Conservation (phyloP, 2,888 invertebrate species). For the Epicampocera succincta region DNA sequence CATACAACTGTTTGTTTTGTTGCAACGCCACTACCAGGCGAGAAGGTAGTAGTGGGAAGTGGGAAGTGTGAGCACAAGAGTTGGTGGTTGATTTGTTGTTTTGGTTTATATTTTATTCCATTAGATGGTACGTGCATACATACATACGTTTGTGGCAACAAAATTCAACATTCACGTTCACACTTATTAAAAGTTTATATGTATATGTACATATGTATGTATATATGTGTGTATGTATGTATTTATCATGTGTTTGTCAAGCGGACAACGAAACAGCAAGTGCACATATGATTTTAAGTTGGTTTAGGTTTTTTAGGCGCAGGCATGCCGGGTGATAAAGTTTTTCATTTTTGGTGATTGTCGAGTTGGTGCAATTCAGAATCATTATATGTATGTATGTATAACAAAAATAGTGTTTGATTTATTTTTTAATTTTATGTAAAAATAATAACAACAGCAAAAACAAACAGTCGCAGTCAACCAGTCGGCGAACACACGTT, state of each 20-base stretch:
- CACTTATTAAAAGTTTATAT: constrained; percentile 2
- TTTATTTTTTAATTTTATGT: constrained; percentile 1
- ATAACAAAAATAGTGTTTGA: constrained; percentile 41
- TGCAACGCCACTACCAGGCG: constrained; percentile 46
- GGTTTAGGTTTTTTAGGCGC: constrained; percentile 19
- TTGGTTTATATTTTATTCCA: constrained; percentile 23
- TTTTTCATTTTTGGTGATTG: constrained; percentile 46
- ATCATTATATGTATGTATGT: too few species aligned
- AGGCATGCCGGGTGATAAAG: constrained; percentile 53
- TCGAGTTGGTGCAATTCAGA: constrained; percentile 48
- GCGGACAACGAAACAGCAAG: constrained; percentile 25
- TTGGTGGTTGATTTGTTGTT: constrained; percentile 53
- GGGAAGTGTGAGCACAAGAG: constrained; percentile 55
- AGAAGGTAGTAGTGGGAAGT: constrained; percentile 36
- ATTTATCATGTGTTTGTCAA: constrained; percentile 15
- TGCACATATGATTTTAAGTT: constrained; percentile 3
- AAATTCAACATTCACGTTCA: constrained; percentile 39
- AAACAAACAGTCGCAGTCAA: constrained; percentile 54
- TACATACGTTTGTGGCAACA: constrained; percentile 13
- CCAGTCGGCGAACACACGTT: constrained; percentile 36
- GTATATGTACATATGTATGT: too few species aligned
- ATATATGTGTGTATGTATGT: too few species aligned
- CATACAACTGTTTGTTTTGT: constrained; percentile 16
- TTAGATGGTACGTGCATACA: constrained; percentile 16
- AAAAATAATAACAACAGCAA: constrained; percentile 54